Evolutionary conservation across 2,797 vertebrate species (phyloP), one percentile per base, ranked within the genome.

Genomic region (Malurus leucopterus): DNA sequence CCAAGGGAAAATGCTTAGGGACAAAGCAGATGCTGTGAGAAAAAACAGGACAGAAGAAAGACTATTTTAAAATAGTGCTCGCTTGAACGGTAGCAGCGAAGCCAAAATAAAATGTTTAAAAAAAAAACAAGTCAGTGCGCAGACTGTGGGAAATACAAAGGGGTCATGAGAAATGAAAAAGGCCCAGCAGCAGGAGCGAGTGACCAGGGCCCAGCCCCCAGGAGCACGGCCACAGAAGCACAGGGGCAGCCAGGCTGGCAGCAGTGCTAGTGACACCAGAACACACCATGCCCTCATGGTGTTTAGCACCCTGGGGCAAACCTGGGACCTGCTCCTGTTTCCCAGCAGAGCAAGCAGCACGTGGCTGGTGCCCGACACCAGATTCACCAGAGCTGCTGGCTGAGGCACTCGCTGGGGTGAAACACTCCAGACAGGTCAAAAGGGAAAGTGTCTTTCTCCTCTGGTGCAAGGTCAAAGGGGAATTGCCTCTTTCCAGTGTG

Each of bases 61-160:
- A 55, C 71, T 93, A 86, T 93, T 94, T 95, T 92, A 93, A 93
- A 91, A 77, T 85, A 26, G 41, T 47, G 57, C 63, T 75, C 2
- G 1, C 67, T 89, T 59, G 32, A 91, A 92, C 93, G 75, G 93
- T 93, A 95, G 95, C 94, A 80, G 47, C 5, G 10, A 91, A 89
- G 88, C 89, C 89, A 96, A 96, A 95, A 90, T 85, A 92, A 94
- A 86, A 95, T 47, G 43, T 53, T 84, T 16, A 26, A 8, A 34
- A 81, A 91, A 88, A 82, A 4, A 9, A 71, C 27, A 61, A 84
- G 73, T 57, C 91, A 85, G 53, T 2, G 47, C 0, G 1, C 77
- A 94, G 95, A 64, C 93, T 96, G 93, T 96, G 96, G 95, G 96
- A 96, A 96, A 62, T 84, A 94, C 88, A 94, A 93, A 93, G 53